phyloP scores from a whole-genome alignment of 2,797 vertebrate species.

The Eulemur rubriventer region DNA sequence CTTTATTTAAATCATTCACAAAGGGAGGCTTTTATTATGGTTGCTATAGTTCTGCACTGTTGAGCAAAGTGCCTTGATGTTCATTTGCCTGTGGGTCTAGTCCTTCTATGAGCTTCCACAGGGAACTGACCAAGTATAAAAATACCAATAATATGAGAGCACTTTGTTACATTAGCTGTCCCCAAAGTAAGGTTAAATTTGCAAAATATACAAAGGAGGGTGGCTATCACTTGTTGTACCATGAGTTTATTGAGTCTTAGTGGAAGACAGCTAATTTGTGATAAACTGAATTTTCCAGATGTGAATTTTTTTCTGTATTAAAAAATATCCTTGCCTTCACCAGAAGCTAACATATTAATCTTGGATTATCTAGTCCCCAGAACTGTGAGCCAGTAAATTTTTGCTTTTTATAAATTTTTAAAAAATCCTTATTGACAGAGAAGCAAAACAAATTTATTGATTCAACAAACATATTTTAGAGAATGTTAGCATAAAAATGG shows the following conservation, averaged over 20 bases:
- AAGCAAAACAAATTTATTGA: not conserved
- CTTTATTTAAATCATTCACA: conserved; percentile 8
- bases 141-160: not conserved
- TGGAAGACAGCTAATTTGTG: not conserved
- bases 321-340: not conserved
- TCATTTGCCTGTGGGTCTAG: not conserved
- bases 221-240: not conserved
- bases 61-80: not conserved
- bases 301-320: not conserved
- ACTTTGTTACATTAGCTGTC: not conserved
- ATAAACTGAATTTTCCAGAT: not conserved
- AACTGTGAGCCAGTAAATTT: not conserved
- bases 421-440: not conserved
- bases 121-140: not conserved
- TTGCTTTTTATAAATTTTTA: not conserved
- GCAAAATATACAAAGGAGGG: not conserved
- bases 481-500: not conserved
- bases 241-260: not conserved
- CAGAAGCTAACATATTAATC: not conserved
- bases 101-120: not conserved
- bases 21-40: conserved; percentile 13
- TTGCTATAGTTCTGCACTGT: not conserved
- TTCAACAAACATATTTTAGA: not conserved
- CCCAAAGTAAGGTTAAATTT: not conserved
- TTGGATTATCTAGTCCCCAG: not conserved